Evolutionary conservation across 2,797 vertebrate genomes (phyloP).

Genomic region (Pipistrellus pipistrellus): DNA sequence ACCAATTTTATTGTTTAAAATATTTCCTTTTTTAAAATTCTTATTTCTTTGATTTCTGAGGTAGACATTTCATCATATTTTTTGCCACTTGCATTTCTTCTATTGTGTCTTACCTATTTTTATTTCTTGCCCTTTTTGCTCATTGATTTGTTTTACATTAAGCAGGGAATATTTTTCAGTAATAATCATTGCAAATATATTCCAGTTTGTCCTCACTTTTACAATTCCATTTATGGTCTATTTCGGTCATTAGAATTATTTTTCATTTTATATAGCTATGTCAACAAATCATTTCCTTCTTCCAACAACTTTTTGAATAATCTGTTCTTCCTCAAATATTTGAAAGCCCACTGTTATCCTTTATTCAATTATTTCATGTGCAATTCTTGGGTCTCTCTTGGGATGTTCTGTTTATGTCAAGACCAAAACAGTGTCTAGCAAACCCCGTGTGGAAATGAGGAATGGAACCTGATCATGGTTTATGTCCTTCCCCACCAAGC

Average conservation of each 20-base stretch:
- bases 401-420: neutral
- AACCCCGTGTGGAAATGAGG: neutral
- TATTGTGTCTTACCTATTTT: neutral
- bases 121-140: neutral
- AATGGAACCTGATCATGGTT: neutral
- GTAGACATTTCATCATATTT: neutral
- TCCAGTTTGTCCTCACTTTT: neutral
- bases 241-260: slow-evolving; percentile 45
- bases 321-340: slow-evolving; percentile 55
- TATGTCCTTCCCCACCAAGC: neutral
- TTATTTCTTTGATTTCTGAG: slow-evolving; percentile 10
- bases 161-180: neutral
- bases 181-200: neutral
- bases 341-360: slow-evolving; percentile 32
- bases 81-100: neutral
- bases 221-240: neutral
- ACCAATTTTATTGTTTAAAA: slow-evolving; percentile 20
- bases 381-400: neutral
- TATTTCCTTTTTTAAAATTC: neutral
- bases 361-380: neutral
- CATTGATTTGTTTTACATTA: neutral
- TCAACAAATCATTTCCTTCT: slow-evolving; percentile 18
- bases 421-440: neutral
- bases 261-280: slow-evolving; percentile 19
- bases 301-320: slow-evolving; percentile 29